Base-by-base conservation (phyloP, 2,797 vertebrate species). In the Phalanger gymnotis region DNA sequence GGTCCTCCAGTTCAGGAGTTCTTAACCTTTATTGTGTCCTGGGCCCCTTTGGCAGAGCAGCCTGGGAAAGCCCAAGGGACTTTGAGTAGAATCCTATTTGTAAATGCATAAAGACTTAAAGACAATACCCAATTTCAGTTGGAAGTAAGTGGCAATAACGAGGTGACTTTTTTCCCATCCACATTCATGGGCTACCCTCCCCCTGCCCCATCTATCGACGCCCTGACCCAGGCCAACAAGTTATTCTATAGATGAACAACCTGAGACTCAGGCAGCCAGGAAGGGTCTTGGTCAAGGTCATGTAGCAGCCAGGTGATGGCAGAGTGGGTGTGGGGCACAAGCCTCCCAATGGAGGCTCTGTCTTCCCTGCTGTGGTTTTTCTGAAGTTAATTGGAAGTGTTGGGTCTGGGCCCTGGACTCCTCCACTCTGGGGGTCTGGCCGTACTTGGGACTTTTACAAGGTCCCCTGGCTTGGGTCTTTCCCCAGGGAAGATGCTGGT, bases 401-500 rank as follows among this genome's bases (percentile, higher is more conserved):
- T 28, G 14, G 52, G n/a, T 28, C 40, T 73, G 5, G 54, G 93
- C 34, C 6, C 95, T 27, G 31, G 93, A n/a, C 57, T 94, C 12
- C 58, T 28, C n/a, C 94, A 0, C 66, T 31, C 96, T 52, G 91
- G 56, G 94, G 58, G 40, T 91, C 94, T n/a, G 52, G 52, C 61
- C 25, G 9, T 34, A 22, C 34, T 66, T 30, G 0, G 27, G 19
- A 47, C n/a, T 40, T 81, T 47, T 40, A 2, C 22, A 0, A 91
- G 54, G 55, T 53, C 89, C 97, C 96, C 96, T 34, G 28, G 28
- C 52, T 97, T 97, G 58, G 58, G 92, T 66, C 51, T 97, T 30
- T 96, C 94, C 91, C 91, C 90, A 99, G 99, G 99, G 91, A 99
- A 99, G 98, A 99, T 99, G 99, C 98, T 99, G 97, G 99, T 99